These are phyloP conservation scores for Tauraco erythrolophus DNA, from an alignment of 2,113 vertebrate species.

Conservation along the genomic window DNA sequence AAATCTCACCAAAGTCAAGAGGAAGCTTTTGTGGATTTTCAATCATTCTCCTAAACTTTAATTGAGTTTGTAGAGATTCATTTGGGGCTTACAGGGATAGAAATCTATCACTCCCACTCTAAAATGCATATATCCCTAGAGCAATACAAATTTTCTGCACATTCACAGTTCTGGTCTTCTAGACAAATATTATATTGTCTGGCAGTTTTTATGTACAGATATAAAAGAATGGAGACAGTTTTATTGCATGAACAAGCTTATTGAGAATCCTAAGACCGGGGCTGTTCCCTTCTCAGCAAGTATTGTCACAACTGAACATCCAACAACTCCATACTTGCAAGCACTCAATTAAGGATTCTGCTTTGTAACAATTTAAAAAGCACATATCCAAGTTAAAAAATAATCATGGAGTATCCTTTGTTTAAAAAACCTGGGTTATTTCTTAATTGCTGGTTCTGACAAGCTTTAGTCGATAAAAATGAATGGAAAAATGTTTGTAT, in stretches of 20 bases:
- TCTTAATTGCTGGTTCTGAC: background rate
- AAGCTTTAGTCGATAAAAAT: background rate
- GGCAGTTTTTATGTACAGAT: background rate
- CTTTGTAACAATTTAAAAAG: background rate
- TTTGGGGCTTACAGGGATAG: background rate
- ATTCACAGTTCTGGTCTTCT: background rate
- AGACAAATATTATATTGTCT: conserved; percentile 4
- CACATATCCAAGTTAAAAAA: background rate
- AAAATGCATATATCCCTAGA: background rate
- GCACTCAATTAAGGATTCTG: background rate
- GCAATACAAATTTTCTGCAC: background rate
- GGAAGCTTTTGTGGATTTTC: background rate
- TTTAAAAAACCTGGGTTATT: background rate
- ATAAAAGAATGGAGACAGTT: background rate
- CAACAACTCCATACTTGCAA: background rate
- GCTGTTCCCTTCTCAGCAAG: background rate
- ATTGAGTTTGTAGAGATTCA: background rate
- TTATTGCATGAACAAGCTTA: background rate
- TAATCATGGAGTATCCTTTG: background rate
- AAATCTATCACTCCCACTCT: background rate
- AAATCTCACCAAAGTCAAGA: background rate
- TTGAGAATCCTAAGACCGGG: background rate
- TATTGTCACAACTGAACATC: background rate
- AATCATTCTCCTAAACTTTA: background rate
- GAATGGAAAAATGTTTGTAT: background rate